Conservation (phyloP, 2,113 vertebrate species). For the Orientallactaga bullata region DNA sequence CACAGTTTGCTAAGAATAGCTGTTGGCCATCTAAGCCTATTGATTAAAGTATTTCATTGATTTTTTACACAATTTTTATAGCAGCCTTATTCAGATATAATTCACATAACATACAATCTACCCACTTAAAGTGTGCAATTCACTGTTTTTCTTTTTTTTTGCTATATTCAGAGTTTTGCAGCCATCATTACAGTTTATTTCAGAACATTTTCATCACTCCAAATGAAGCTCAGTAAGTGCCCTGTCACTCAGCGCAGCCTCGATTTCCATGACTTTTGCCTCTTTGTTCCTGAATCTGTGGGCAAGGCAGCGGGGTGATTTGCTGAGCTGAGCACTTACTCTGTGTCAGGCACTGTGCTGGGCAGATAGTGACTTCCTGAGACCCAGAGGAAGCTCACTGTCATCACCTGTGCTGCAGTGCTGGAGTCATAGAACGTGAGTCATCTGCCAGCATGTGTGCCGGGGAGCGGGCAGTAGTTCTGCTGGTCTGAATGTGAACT, state of each 20-base stretch:
- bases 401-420: background rate
- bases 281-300: background rate
- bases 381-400: background rate
- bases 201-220: background rate
- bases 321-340: background rate
- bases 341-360: background rate
- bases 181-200: background rate
- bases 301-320: background rate
- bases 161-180: background rate
- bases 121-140: background rate
- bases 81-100: conserved; percentile 35
- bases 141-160: conserved; percentile 4
- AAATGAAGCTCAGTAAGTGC: background rate
- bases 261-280: background rate
- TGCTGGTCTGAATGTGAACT: background rate
- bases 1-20: conserved; percentile 20
- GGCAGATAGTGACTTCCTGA: background rate
- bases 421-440: background rate
- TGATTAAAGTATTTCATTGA: conserved; percentile 45
- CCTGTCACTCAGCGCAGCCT: background rate
- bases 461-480: no score
- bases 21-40: background rate
- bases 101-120: background rate
- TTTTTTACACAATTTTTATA: background rate
- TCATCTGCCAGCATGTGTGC: background rate